Conservation (phyloP, 2,888 invertebrate species). For the Drosophila acutilabella region DNA sequence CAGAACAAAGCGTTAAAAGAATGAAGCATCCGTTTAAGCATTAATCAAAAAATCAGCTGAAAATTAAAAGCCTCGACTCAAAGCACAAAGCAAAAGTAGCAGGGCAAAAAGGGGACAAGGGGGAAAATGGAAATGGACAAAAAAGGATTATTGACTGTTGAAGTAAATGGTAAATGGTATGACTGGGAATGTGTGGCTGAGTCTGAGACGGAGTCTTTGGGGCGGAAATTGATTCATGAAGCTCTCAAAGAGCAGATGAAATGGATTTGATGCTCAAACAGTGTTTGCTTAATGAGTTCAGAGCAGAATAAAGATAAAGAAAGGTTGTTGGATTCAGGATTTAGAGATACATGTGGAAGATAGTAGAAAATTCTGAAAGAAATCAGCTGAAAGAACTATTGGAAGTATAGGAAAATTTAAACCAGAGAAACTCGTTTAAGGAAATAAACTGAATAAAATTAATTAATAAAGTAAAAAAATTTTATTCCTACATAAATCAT, state of each 20-base stretch:
- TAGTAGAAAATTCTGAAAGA: background rate
- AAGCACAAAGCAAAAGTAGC: conserved; percentile 33
- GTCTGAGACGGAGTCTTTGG: conserved; percentile 6
- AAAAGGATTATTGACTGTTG: conserved; percentile 50
- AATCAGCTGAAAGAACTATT: background rate
- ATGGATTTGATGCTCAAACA: conserved; percentile 22
- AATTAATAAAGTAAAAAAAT: no score
- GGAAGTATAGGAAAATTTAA: no score
- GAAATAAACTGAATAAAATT: no score
- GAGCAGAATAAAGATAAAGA: background rate
- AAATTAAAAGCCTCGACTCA: conserved; percentile 67
- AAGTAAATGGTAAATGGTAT: conserved; percentile 16
- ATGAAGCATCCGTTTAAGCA: conserved; percentile 70
- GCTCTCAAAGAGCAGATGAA: conserved; percentile 25
- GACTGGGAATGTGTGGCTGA: background rate
- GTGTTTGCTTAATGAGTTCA: conserved; percentile 3
- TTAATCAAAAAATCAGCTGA: conserved; percentile 80
- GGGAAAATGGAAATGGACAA: conserved; percentile 21
- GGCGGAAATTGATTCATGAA: conserved; percentile 38
- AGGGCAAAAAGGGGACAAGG: conserved; percentile 14
- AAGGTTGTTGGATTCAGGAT: conserved; percentile 6
- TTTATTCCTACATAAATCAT: no score
- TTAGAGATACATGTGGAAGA: background rate
- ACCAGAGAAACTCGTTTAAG: no score
- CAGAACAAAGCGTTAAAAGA: conserved; percentile 20